Evolutionary conservation across 2,888 invertebrate genomes (phyloP), one percentile per base, ranked within the genome.

Genomic region (Heteromyza rotundicornis): DNA sequence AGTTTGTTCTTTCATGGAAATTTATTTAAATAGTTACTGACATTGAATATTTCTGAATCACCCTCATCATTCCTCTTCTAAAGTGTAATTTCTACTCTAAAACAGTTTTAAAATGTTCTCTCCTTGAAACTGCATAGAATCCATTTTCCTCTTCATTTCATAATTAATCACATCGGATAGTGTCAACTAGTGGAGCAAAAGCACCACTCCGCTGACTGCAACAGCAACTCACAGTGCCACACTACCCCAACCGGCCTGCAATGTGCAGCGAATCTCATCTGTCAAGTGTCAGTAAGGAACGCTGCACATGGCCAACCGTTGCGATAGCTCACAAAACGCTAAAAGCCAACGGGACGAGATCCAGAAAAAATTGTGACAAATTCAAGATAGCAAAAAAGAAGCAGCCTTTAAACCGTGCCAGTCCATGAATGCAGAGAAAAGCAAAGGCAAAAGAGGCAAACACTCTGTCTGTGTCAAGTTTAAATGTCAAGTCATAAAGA

Each of bases 401-500:
- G 49, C 61, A 58, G 63, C 35, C 49, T 52, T n/a, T n/a, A n/a
- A n/a, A n/a, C n/a, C n/a, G n/a, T 55, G 52, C 14, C 57, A 61
- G 35, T 14, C 12, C 19, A 14, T 12, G 1, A 35, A 44, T 22
- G 17, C 20, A 32, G 24, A 51, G 24, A 14, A 5, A n/a, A 23
- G 27, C 27, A 57, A 57, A 57, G 19, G 22, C 19, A 27, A 47
- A 50, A 49, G 32, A 44, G 36, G 16, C 58, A 63, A n/a, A 61
- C 62, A 68, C 68, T 70, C 49, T 27, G 65, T 69, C 68, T 67
- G 64, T 71, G 70, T 67, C 69, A 71, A 68, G 67, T 69, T 68
- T 65, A 68, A 70, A 70, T 69, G 66, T 65, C 68, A 68, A 59
- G 63, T 61, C 59, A 62, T 68, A 53, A 62, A 63, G 53, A 66